These are phyloP conservation scores for Planococcus citri DNA, from an alignment of 1,140 invertebrate genomes.

Conservation along the genomic window DNA sequence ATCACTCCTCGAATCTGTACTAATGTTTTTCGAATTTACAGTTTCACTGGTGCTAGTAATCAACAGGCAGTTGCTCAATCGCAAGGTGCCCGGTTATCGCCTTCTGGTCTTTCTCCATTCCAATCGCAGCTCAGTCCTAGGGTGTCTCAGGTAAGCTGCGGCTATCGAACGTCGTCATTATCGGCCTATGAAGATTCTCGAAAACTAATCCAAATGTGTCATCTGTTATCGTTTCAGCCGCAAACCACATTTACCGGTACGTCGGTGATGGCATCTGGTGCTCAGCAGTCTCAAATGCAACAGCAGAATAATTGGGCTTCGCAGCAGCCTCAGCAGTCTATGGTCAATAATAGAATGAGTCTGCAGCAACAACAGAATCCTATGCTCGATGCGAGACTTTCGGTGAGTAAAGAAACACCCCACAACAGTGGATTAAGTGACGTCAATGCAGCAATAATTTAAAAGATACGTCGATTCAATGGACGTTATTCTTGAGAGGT, in stretches of 20 bases:
- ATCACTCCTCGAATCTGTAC: no score
- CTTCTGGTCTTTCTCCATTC: slow-evolving; percentile 26
- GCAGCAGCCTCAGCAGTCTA: slow-evolving; percentile 21
- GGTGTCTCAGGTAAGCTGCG: slow-evolving; percentile 30
- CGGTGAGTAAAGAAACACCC: no score
- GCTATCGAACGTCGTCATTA: no score
- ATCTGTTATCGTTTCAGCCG: background rate
- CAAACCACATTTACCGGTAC: background rate
- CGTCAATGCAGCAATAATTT: background rate
- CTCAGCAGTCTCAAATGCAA: background rate
- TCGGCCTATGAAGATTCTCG: no score
- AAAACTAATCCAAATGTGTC: no score
- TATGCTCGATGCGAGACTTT: slow-evolving; percentile 63
- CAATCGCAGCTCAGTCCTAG: slow-evolving; percentile 32
- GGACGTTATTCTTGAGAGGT: background rate
- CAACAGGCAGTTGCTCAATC: background rate
- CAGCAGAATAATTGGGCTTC: background rate
- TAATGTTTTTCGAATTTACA: background rate
- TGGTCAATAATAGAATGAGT: slow-evolving; percentile 30
- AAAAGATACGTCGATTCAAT: background rate
- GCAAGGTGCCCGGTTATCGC: background rate
- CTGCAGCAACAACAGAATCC: slow-evolving; percentile 58
- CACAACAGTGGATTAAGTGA: background rate
- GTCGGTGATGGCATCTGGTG: background rate
- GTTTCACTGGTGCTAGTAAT: slow-evolving; percentile 11